These are phyloP conservation scores for Vanessa cardui DNA, from an alignment of 2,888 invertebrate species.

Conservation along the genomic window DNA sequence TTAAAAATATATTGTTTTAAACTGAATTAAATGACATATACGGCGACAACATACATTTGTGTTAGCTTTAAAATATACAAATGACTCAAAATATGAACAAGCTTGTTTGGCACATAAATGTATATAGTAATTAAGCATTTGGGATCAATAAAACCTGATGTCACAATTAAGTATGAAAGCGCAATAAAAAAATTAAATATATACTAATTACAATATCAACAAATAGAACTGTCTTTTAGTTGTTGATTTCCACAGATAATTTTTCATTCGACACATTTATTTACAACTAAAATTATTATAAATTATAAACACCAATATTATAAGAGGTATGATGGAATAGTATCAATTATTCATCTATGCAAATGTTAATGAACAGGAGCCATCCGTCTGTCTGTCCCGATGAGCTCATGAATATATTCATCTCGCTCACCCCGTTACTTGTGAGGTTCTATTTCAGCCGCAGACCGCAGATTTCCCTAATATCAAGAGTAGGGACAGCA, in stretches of 20 bases:
- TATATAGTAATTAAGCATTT: too few relatives aligned
- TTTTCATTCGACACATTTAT: not conserved
- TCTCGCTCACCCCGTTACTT: slow-evolving; percentile 36
- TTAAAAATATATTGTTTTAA: too few relatives aligned
- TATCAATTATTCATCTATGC: slow-evolving; percentile 34
- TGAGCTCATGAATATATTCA: slow-evolving; percentile 47
- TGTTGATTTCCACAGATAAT: not conserved
- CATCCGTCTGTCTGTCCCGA: slow-evolving; percentile 28
- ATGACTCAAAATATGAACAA: too few relatives aligned
- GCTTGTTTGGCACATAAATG: too few relatives aligned
- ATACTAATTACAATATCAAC: too few relatives aligned
- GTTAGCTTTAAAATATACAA: too few relatives aligned
- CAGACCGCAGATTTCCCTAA: slow-evolving; percentile 73
- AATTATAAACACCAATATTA: not conserved
- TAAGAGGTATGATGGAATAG: slow-evolving; percentile 3
- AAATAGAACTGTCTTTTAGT: not conserved
- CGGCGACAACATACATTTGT: too few relatives aligned
- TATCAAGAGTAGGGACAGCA: slow-evolving; percentile 51
- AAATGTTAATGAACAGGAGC: slow-evolving; percentile 34
- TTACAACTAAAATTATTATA: slow-evolving; percentile 7
- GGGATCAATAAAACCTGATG: too few relatives aligned
- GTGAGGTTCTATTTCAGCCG: slow-evolving; percentile 58
- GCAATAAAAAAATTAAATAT: too few relatives aligned
- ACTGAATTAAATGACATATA: too few relatives aligned
- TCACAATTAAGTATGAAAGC: too few relatives aligned